A percentile compares a stretch with the other conserved stretches of the same genome.
Conservation (phyloP, 2,888 invertebrate species). For the Pyralis farinalis region DNA sequence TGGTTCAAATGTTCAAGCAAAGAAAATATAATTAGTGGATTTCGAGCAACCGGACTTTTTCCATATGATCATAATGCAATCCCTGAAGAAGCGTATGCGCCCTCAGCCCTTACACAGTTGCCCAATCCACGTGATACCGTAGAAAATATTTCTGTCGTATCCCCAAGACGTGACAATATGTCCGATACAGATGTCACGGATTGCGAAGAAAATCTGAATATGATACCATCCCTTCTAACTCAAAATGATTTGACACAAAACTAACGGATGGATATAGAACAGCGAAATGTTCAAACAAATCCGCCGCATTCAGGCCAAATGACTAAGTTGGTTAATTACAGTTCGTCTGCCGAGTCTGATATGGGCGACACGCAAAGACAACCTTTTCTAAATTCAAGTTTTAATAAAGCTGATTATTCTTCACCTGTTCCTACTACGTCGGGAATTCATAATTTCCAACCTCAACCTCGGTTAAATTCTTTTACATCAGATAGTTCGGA, state of each 20-base stretch:
- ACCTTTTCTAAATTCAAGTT: neutral
- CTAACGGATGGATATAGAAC: neutral
- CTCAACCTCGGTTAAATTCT: too few species aligned
- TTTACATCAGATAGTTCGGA: too few species aligned
- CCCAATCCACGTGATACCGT: too few species aligned
- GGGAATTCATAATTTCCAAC: too few species aligned
- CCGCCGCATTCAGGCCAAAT: slow-evolving; percentile 1
- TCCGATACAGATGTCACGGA: too few species aligned
- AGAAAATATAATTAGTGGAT: slow-evolving; percentile 8
- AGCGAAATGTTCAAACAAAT: neutral
- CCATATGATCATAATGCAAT: slow-evolving; percentile 2
- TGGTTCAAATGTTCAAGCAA: slow-evolving; percentile 2
- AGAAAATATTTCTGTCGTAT: too few species aligned
- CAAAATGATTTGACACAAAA: neutral
- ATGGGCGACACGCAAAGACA: neutral
- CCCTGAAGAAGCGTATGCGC: slow-evolving; percentile 9
- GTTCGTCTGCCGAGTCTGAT: neutral
- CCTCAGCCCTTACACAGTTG: neutral
- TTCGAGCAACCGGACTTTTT: slow-evolving; percentile 7
- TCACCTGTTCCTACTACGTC: too few species aligned
- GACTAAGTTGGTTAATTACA: neutral
- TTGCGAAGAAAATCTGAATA: neutral
- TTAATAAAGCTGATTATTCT: too few species aligned
- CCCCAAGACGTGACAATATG: too few species aligned
- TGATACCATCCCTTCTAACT: neutral